These are phyloP conservation scores for Brachycybe producta DNA, from an alignment of 2,888 invertebrate species.

Conservation along the genomic window DNA sequence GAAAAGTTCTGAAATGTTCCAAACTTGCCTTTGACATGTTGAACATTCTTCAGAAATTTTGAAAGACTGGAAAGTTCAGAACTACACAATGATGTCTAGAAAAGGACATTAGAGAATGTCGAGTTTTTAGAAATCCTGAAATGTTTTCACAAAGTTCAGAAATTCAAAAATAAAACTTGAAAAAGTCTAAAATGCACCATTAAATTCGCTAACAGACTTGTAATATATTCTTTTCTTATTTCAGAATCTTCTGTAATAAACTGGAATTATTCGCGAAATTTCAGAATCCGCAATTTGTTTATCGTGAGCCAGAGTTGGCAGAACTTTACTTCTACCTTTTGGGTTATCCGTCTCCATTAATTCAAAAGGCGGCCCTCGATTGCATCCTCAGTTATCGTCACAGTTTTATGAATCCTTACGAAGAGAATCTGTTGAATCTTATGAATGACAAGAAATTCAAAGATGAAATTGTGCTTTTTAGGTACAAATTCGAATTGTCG, in stretches of 20 bases:
- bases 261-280: conserved; percentile 65
- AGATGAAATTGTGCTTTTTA: conserved; percentile 55
- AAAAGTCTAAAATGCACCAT: background rate
- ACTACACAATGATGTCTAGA: too few species aligned
- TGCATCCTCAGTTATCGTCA: conserved; percentile 76
- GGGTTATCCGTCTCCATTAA: conserved; percentile 56
- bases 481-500: background rate
- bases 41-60: too few species aligned
- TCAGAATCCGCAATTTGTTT: conserved; percentile 63
- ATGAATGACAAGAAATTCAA: conserved; percentile 79
- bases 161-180: too few species aligned
- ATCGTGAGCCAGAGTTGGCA: conserved; percentile 58
- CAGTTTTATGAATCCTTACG: conserved; percentile 63
- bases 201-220: background rate
- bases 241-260: conserved; percentile 44
- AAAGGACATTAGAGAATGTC: too few species aligned
- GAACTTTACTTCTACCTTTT: conserved; percentile 66
- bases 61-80: too few species aligned
- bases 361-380: conserved; percentile 74
- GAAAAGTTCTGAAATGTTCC: too few species aligned
- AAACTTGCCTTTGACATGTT: too few species aligned
- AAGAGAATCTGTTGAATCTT: conserved; percentile 58
- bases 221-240: background rate
- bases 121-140: background rate
- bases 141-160: too few species aligned